These are phyloP conservation scores for Mormyrops attenuatus DNA, from an alignment of 2,797 vertebrate genomes.

Conservation along the genomic window DNA sequence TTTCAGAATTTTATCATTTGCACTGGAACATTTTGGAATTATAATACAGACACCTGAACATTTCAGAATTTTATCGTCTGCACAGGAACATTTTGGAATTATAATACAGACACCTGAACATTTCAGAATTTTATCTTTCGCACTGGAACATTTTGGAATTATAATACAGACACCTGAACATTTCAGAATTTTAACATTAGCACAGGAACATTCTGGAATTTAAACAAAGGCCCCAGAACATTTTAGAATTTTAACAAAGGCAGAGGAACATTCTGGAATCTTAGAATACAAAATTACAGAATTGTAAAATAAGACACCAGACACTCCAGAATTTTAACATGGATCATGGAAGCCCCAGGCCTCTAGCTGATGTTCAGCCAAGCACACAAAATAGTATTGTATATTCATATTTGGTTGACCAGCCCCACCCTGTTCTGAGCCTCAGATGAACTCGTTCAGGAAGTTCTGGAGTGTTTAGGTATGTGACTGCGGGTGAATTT, in stretches of 20 bases:
- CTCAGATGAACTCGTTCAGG: background rate
- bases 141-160: background rate
- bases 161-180: background rate
- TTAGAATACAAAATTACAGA: too few species aligned
- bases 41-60: background rate
- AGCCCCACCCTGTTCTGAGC: background rate
- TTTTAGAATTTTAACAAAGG: too few species aligned
- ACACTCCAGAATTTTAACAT: background rate
- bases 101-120: background rate
- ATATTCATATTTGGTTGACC: background rate
- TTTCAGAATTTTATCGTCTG: background rate
- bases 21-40: background rate
- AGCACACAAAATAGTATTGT: background rate
- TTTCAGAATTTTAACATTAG: background rate
- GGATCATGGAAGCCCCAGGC: background rate
- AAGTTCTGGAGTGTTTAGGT: background rate
- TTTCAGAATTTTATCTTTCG: background rate
- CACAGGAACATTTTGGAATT: background rate
- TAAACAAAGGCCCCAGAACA: too few species aligned
- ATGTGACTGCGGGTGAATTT: background rate
- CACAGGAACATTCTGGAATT: too few species aligned
- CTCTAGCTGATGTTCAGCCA: background rate
- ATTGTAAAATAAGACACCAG: background rate
- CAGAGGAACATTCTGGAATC: too few species aligned
- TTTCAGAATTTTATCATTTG: background rate